Conservation (phyloP, 2,888 invertebrate species). For the Ectemnius continuus region DNA sequence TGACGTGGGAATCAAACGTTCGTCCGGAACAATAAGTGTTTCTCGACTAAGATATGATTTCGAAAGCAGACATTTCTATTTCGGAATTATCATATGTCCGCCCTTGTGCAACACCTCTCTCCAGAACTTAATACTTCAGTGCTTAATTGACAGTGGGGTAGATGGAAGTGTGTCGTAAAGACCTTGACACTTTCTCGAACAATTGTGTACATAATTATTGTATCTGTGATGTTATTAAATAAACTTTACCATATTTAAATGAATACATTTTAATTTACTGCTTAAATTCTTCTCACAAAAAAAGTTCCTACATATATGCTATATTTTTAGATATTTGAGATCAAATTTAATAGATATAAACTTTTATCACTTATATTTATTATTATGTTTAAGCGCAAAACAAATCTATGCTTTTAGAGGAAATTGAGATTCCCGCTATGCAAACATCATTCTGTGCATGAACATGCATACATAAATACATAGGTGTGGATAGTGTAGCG, state of each 20-base stretch:
- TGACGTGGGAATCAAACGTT: conserved; percentile 24
- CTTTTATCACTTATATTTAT: too few species aligned
- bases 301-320: too few species aligned
- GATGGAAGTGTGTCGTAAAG: conserved; percentile 50
- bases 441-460: too few species aligned
- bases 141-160: conserved; percentile 68
- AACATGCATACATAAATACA: too few species aligned
- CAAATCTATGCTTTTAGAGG: too few species aligned
- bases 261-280: too few species aligned
- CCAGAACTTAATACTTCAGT: conserved; percentile 71
- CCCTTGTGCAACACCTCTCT: conserved; percentile 65
- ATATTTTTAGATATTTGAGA: too few species aligned
- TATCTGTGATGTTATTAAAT: conserved; percentile 77
- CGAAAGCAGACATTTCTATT: conserved; percentile 45
- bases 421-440: too few species aligned
- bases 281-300: too few species aligned
- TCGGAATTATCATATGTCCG: conserved; percentile 57
- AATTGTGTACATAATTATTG: conserved; percentile 76
- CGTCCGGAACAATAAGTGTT: conserved; percentile 43
- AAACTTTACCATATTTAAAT: conserved; percentile 75
- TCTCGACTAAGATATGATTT: conserved; percentile 50
- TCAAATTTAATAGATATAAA: too few species aligned
- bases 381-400: too few species aligned
- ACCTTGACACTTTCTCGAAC: conserved; percentile 59
- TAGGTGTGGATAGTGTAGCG: too few species aligned